Conservation (phyloP, 2,888 invertebrate genomes). For the Bruchidius siliquastri region DNA sequence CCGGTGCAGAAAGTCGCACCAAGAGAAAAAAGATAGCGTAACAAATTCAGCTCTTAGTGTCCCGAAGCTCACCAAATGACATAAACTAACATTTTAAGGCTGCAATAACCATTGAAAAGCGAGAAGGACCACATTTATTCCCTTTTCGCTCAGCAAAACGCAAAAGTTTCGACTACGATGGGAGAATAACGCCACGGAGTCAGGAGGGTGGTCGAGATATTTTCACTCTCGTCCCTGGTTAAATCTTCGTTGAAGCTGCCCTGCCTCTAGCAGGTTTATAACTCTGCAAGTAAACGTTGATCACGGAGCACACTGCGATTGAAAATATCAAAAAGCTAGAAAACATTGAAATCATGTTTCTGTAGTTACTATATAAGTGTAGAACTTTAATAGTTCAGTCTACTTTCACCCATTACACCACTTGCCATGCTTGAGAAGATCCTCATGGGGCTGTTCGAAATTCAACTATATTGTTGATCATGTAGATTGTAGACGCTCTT, state of each 20-base stretch:
- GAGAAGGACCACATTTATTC: slow-evolving; percentile 14
- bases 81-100: slow-evolving; percentile 16
- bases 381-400: too few species aligned
- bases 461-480: too few species aligned
- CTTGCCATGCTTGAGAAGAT: too few species aligned
- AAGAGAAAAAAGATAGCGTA: background rate
- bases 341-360: too few species aligned
- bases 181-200: background rate
- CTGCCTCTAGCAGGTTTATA: background rate
- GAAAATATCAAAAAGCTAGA: too few species aligned
- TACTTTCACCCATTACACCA: too few species aligned
- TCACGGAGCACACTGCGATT: too few species aligned
- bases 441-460: too few species aligned
- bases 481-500: too few species aligned
- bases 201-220: background rate
- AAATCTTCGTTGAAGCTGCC: background rate
- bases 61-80: slow-evolving; percentile 15
- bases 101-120: slow-evolving; percentile 21
- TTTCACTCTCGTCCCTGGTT: background rate
- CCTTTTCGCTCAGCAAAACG: slow-evolving; percentile 14
- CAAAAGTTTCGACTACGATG: slow-evolving; percentile 13
- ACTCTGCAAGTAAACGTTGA: background rate
- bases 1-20: background rate
- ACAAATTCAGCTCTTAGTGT: slow-evolving; percentile 6
- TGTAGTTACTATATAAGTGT: too few species aligned